Evolutionary conservation across 2,888 invertebrate genomes (phyloP).

Genomic region (Apotomis betuletana): DNA sequence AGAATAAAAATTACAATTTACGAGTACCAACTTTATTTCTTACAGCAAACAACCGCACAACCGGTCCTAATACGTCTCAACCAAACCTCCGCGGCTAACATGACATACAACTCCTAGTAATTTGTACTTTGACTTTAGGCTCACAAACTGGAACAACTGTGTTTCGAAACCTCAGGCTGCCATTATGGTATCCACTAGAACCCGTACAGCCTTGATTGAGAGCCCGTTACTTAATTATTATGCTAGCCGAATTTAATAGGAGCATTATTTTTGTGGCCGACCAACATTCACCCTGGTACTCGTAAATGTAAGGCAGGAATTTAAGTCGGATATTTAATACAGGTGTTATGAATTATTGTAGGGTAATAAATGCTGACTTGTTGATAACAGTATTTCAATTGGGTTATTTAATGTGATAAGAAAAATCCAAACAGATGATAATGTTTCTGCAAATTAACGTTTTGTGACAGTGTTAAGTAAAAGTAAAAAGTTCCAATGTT

Average conservation of each 20-base stretch:
- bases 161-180: slow-evolving; percentile 56
- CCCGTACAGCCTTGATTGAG: slow-evolving; percentile 73
- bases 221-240: slow-evolving; percentile 83
- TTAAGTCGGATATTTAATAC: slow-evolving; percentile 4
- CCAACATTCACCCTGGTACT: slow-evolving; percentile 30
- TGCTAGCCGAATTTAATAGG: slow-evolving; percentile 77
- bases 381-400: background rate
- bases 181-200: slow-evolving; percentile 73
- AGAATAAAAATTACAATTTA: background rate
- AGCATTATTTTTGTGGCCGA: slow-evolving; percentile 63
- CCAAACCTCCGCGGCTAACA: slow-evolving; percentile 41
- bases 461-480: too few relatives aligned
- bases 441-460: too few relatives aligned
- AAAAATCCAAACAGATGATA: background rate
- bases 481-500: too few relatives aligned
- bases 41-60: background rate
- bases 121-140: slow-evolving; percentile 76
- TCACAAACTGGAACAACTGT: slow-evolving; percentile 68
- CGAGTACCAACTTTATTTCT: background rate
- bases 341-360: slow-evolving; percentile 5
- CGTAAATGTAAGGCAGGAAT: slow-evolving; percentile 16
- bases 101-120: slow-evolving; percentile 74
- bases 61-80: slow-evolving; percentile 7
- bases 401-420: background rate
- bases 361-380: background rate